These are phyloP conservation scores for Cephalopterus ornatus DNA, from an alignment of 2,113 vertebrate genomes.

Conservation along the genomic window DNA sequence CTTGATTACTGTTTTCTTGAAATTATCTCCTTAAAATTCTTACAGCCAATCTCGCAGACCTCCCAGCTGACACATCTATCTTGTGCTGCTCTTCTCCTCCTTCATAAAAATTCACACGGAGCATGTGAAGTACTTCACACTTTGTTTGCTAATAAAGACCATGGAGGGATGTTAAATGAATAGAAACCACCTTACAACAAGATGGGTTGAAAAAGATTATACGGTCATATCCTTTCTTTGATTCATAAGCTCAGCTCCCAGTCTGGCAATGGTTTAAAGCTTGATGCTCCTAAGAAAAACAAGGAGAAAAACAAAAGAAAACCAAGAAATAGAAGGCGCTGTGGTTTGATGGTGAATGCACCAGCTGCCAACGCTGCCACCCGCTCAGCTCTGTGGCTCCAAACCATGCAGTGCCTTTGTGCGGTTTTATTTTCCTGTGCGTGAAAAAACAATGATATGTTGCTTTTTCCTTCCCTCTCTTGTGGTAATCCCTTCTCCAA, in stretches of 20 bases:
- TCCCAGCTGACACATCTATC: constrained; percentile 46
- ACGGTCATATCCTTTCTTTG: neutral
- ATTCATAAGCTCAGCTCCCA: neutral
- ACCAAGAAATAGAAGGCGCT: neutral
- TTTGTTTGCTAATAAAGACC: constrained; percentile 57
- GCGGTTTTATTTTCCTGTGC: neutral
- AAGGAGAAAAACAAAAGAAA: neutral
- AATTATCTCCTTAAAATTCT: constrained; percentile 55
- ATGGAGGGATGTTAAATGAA: constrained; percentile 22
- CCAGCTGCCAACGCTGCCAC: neutral
- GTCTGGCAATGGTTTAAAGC: neutral
- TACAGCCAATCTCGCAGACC: neutral
- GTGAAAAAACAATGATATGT: neutral
- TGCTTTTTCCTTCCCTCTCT: neutral
- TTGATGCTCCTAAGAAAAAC: neutral
- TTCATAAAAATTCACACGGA: constrained; percentile 36
- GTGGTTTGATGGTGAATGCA: neutral
- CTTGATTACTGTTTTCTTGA: constrained; percentile 32
- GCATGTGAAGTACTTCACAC: neutral
- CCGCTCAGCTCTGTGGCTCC: neutral
- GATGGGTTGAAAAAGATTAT: neutral
- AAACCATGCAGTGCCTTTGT: neutral
- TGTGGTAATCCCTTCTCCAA: neutral
- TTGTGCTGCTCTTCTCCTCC: neutral
- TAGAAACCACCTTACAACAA: neutral